A percentile compares a stretch with the other conserved stretches of the same genome.
These are phyloP conservation scores for Calonectris borealis DNA, from an alignment of 2,113 vertebrate genomes.

Conservation along the genomic window DNA sequence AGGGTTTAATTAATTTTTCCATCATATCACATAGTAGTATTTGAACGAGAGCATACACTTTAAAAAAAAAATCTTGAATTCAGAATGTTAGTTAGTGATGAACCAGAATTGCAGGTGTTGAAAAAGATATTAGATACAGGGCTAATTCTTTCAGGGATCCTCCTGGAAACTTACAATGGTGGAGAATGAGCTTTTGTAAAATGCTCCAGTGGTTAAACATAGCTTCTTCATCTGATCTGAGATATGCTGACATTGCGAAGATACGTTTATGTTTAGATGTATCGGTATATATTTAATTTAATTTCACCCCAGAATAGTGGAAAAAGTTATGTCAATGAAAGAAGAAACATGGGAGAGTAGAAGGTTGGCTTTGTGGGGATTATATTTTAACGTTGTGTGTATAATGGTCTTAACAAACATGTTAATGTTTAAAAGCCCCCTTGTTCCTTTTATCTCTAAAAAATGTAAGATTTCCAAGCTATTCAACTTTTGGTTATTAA, in stretches of 20 bases:
- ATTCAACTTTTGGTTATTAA: background rate
- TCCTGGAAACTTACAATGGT: background rate
- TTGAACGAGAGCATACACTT: rapidly evolving
- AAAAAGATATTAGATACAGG: background rate
- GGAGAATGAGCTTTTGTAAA: background rate
- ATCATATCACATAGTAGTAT: background rate
- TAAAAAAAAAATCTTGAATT: background rate
- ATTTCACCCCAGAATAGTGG: background rate
- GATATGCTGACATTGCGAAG: background rate
- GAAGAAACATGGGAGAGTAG: background rate
- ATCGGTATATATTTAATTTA: background rate
- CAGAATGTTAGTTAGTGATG: background rate
- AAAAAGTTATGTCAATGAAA: background rate
- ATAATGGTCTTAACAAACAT: background rate
- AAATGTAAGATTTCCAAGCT: background rate
- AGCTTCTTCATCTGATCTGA: background rate
- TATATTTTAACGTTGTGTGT: background rate
- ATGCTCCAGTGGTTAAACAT: background rate
- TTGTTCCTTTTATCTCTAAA: background rate
- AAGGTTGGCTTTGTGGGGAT: background rate
- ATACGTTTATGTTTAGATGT: background rate
- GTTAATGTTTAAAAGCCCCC: background rate
- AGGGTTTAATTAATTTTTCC: background rate
- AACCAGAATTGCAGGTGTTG: background rate
- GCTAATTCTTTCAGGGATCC: background rate